Evolutionary conservation across 1,140 invertebrate genomes (phyloP), one percentile per base, ranked within the genome.

Genomic region (Chironomus striatipennis): DNA sequence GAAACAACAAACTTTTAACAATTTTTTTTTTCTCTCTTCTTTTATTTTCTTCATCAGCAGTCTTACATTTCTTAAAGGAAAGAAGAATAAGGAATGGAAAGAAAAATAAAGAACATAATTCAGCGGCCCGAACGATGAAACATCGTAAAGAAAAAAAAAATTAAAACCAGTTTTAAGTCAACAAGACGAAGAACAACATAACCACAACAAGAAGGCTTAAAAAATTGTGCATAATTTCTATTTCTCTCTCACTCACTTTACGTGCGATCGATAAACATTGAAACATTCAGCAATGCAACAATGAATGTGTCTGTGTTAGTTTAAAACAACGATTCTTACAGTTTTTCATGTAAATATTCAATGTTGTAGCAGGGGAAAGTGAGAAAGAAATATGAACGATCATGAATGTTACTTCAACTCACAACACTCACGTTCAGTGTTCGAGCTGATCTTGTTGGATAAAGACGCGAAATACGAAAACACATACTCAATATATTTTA

Each of bases 371-470:
- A 47, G 15, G 1, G 8, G n/a, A 12, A 12, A 57, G n/a, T 12
- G 12, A 57, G 47, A 4, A 57, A n/a, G 12, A 57, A 15, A 47
- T 5, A 57, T 57, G 47, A 15, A n/a, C 47, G 8, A n/a, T 12
- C 47, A 57, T 57, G 47, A 57, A n/a, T 34, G 24, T 34, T 34
- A 34, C 24, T 34, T 34, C 24, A 34, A 34, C 24, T 34, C 24
- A 34, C 47, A 57, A 57, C 47, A 57, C 10, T 47, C n/a, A n/a
- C 24, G n/a, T 18, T 70, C 10, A 70, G 65, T 70, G 17, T 70
- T 70, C 65, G 65, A 70, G 65, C 65, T 20, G 65, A 70, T 70
- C 18, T 70, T 70, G 18, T 20, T 70, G 65, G 18, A 70, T 70
- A 18, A 18, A 70, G 65, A 70, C 65, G 65, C 65, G 65, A 70